Base-by-base conservation (phyloP, 1,140 invertebrate genomes). In the Drosophila parvula region DNA sequence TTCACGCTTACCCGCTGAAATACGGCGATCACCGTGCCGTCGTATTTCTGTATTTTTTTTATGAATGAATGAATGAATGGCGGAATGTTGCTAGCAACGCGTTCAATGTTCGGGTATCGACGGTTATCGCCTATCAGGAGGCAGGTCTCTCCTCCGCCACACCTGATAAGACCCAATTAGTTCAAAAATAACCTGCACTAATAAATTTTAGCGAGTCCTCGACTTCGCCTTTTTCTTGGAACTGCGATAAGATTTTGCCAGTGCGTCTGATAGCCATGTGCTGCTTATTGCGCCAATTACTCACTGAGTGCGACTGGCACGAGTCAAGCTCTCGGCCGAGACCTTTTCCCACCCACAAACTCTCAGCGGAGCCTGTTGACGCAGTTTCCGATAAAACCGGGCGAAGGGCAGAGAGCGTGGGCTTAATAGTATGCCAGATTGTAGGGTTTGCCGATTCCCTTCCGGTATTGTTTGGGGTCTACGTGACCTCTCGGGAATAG, bases 101-200 rank as follows among this genome's bases (percentile, higher is more conserved):
- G 22, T 27, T 47, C n/a, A 1, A 38, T 34, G 16, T 38, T 22
- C 16, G 2, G 0, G 12, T 32, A 18, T 50, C 5, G n/a, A n/a
- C 16, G 2, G 0, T 12, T 32, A 18, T 50, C 5, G n/a, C 43
- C 18, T 47, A 34, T 28, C 22, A 22, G 38, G 28, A 38, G 47
- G 40, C 45, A 32, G 41, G 32, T 36, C 14, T 32, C 12, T 61
- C n/a, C 30, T 1, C 11, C 50, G 48, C 28, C 48, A 51, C 30
- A 28, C 27, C 61, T 60, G 75, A 83, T 83, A 83, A 67, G 61
- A 38, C 3, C 16, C 14, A 40, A 61, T 48, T 27, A 60, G 38
- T 44, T 56, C 44, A 51, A 86, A 82, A 81, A 86, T 86, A 85
- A 88, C 79, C 83, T 86, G 70, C 79, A 69, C 82, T 73, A 88